Base-by-base conservation (phyloP, 2,113 vertebrate genomes). In the Scophthalmus maximus region DNA sequence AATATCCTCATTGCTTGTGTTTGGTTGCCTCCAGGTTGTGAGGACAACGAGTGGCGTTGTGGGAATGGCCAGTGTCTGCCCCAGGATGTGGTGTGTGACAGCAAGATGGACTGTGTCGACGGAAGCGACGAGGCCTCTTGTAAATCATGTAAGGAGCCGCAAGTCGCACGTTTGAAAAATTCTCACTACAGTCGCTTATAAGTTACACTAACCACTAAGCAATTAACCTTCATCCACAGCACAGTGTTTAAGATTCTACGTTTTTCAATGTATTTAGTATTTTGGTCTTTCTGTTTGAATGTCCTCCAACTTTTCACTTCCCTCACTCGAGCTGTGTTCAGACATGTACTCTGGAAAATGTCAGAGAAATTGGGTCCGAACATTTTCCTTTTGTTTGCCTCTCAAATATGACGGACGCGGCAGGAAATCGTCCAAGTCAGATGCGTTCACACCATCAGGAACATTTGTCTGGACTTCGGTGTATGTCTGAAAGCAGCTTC, bases 101-200 rank as follows among this genome's bases (percentile, higher is more conserved):
- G 15, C 0, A 90, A 85, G 42, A 82, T 6, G 25, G 93, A 95
- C 86, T 95, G 94, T 25, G 26, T n/a, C 2, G 94, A 94, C 22
- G 92, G 92, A 50, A 93, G 91, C 23, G 94, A 95, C 18, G 94
- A 95, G 79, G 81, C 87, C 44, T 78, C 78, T 26, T 95, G 94
- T 75, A 25, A 67, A 74, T 5, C 36, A 26, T 80, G 93, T 94
- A 61, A 91, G 91, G 85, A 26, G 26, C 18, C n/a, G 9, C n/a
- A 26, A 6, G n/a, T 49, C n/a, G 8, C 17, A 12, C 42, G 22
- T 57, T 64, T 17, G 10, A 46, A 60, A 67, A 44, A 3, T 20
- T 8, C 18, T 2, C 1, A 38, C 12, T 22, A 29, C 8, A 60
- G 69, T 42, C 9, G 68, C 58, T 81, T 59, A 26, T 64, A 57